A percentile compares a stretch with the other conserved stretches of the same genome.
Conservation (phyloP, 1,140 invertebrate genomes). For the Dysdera silvatica region DNA sequence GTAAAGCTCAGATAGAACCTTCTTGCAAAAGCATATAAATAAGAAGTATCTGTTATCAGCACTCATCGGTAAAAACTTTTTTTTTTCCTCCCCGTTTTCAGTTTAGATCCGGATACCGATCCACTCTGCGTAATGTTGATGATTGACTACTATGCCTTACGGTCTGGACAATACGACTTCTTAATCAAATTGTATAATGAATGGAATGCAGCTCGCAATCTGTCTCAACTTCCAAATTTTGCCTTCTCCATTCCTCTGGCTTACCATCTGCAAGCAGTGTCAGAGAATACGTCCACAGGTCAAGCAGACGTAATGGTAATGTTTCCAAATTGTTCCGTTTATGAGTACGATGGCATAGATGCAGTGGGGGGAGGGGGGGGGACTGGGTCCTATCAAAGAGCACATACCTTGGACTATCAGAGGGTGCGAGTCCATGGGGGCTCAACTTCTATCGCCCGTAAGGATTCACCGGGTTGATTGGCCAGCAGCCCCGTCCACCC, state of each 20-base stretch:
- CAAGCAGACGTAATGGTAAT: conserved; percentile 26
- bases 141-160: conserved; percentile 79
- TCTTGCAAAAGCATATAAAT: too few relatives aligned
- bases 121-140: conserved; percentile 70
- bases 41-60: too few relatives aligned
- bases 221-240: conserved; percentile 77
- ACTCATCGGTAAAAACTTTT: background rate
- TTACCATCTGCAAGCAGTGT: conserved; percentile 47
- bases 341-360: too few relatives aligned
- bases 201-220: conserved; percentile 59
- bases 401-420: too few relatives aligned
- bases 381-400: too few relatives aligned
- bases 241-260: conserved; percentile 74
- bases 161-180: conserved; percentile 74
- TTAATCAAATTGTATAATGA: conserved; percentile 58
- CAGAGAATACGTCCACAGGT: background rate
- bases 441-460: too few relatives aligned
- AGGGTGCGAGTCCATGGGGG: too few relatives aligned
- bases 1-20: too few relatives aligned
- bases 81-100: conserved; percentile 45
- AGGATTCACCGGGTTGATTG: too few relatives aligned
- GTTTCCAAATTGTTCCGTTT: too few relatives aligned
- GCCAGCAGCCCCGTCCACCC: too few relatives aligned
- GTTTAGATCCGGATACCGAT: conserved; percentile 73
- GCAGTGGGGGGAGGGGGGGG: too few relatives aligned